Percentiles rank a stretch among this genome's conserved stretches.
These are phyloP conservation scores for Misgurnus mizolepis DNA, from an alignment of 2,113 vertebrate species.

Conservation along the genomic window DNA sequence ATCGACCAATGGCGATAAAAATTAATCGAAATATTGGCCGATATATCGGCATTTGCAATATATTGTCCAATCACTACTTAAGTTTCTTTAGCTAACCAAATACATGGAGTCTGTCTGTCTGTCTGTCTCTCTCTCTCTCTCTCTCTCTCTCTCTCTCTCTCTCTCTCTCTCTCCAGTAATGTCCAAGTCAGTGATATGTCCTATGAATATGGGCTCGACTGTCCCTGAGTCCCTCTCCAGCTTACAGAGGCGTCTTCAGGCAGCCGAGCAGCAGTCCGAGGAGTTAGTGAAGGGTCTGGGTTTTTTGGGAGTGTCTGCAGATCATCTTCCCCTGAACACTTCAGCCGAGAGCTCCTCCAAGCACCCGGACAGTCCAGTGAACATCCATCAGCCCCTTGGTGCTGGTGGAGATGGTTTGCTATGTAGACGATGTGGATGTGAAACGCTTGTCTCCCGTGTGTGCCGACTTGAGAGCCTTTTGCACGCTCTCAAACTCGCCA, in stretches of 20 bases:
- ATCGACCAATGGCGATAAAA: too few relatives aligned
- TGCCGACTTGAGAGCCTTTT: conserved; percentile 71
- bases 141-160: background rate
- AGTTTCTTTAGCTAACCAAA: too few relatives aligned
- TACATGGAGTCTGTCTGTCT: background rate
- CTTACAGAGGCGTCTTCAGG: conserved; percentile 70
- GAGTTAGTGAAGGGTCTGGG: conserved; percentile 63
- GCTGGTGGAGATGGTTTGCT: conserved; percentile 56
- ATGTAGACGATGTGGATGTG: conserved; percentile 68
- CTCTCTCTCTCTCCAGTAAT: background rate
- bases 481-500: conserved; percentile 73
- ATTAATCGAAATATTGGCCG: too few relatives aligned
- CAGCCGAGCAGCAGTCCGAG: conserved; percentile 71
- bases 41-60: too few relatives aligned
- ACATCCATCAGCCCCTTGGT: conserved; percentile 42
- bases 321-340: conserved; percentile 10
- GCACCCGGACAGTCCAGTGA: conserved; percentile 57
- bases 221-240: conserved; percentile 66
- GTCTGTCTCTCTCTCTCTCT: background rate
- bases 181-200: conserved; percentile 59
- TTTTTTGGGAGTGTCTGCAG: conserved; percentile 53
- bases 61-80: too few relatives aligned
- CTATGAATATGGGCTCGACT: conserved; percentile 60
- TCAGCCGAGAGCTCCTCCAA: background rate
- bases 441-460: conserved; percentile 67